Evolutionary conservation across 1,140 invertebrate species (phyloP).

Genomic region (Drosophila sechellia): DNA sequence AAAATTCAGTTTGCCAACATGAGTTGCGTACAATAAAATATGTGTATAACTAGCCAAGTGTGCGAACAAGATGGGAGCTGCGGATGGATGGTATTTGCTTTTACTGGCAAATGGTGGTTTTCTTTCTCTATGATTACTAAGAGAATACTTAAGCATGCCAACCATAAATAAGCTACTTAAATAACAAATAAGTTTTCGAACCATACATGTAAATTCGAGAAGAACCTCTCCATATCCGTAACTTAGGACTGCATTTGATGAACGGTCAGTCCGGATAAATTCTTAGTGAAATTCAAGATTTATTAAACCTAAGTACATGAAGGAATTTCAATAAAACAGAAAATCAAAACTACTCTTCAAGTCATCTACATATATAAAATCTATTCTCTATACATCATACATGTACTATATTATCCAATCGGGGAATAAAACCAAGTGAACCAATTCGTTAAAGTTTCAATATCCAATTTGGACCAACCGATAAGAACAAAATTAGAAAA

Average conservation of each 20-base stretch:
- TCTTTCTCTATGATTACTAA: conserved; percentile 21
- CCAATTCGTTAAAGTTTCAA: conserved; percentile 73
- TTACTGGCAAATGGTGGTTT: conserved; percentile 41
- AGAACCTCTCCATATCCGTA: conserved; percentile 62
- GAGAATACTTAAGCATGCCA: conserved; percentile 17
- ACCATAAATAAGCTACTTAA: conserved; percentile 5
- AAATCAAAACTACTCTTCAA: conserved; percentile 28
- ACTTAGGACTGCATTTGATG: conserved; percentile 60
- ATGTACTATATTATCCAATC: conserved; percentile 18
- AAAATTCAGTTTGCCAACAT: conserved; percentile 61
- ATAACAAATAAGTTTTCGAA: conserved; percentile 6
- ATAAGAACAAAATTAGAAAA: conserved; percentile 35
- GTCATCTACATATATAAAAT: conserved; percentile 22
- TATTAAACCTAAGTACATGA: conserved; percentile 9
- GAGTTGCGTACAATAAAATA: conserved; percentile 65
- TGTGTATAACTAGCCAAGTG: conserved; percentile 49
- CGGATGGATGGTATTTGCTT: conserved; percentile 28
- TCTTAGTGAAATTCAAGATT: conserved; percentile 24
- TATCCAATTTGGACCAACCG: conserved; percentile 73
- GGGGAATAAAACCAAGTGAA: conserved; percentile 54
- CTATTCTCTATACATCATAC: conserved; percentile 10
- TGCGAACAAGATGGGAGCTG: conserved; percentile 10
- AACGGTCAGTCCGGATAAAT: conserved; percentile 7
- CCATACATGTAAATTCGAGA: conserved; percentile 17
- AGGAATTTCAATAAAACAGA: not conserved